Percentiles rank a stretch among this genome's conserved stretches.
phyloP scores from a whole-genome alignment of 2,888 invertebrate genomes.

The Catocala sponsa region DNA sequence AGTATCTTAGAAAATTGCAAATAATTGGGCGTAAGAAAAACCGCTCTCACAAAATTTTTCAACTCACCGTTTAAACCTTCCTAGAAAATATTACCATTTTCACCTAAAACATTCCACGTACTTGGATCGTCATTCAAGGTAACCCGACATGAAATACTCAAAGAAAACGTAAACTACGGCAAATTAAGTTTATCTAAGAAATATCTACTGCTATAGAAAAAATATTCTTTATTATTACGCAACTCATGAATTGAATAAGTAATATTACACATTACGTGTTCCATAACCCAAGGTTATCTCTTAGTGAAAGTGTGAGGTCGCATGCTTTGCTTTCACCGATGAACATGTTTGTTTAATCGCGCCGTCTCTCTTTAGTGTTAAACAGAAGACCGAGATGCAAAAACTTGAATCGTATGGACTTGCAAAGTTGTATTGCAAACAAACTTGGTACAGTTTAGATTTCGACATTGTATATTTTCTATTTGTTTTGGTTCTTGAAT shows the following conservation, averaged over 20 bases:
- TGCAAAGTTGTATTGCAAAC: slow-evolving; percentile 47
- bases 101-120: too few species aligned
- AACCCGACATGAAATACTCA: not conserved
- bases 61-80: too few species aligned
- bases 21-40: too few species aligned
- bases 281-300: slow-evolving; percentile 75
- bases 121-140: too few species aligned
- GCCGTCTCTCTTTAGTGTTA: slow-evolving; percentile 49
- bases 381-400: slow-evolving; percentile 35
- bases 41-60: too few species aligned
- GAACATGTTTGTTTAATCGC: slow-evolving; percentile 50
- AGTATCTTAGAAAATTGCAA: too few species aligned
- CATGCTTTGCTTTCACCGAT: slow-evolving; percentile 69
- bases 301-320: slow-evolving; percentile 74
- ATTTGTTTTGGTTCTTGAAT: slow-evolving; percentile 23
- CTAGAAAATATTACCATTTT: not conserved
- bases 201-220: slow-evolving; percentile 21
- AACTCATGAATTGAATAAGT: slow-evolving; percentile 47
- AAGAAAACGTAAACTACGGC: slow-evolving; percentile 10
- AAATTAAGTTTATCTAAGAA: slow-evolving; percentile 23
- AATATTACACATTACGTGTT: slow-evolving; percentile 67
- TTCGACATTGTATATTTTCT: slow-evolving; percentile 12
- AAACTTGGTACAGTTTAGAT: slow-evolving; percentile 22
- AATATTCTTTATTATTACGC: slow-evolving; percentile 33
- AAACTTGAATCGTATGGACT: slow-evolving; percentile 31